Percentiles rank a stretch among this genome's conserved stretches.
Evolutionary conservation across 2,797 vertebrate species (phyloP).

Genomic region (Bufotes viridis): DNA sequence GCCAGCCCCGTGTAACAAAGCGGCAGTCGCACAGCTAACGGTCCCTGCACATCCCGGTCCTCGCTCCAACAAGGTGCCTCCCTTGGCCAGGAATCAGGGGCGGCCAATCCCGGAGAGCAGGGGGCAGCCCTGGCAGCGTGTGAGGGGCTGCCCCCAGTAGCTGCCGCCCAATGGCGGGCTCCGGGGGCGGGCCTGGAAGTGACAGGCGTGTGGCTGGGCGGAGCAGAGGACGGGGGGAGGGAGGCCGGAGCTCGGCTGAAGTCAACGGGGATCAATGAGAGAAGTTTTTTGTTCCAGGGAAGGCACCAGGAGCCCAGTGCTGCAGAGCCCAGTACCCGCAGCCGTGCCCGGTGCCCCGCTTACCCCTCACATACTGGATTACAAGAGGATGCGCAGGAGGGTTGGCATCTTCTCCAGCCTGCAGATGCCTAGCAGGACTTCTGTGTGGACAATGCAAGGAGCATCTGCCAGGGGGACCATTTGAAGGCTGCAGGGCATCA

Average conservation of each 20-base stretch:
- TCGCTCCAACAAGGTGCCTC: slow-evolving; percentile 9
- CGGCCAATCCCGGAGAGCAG: not conserved
- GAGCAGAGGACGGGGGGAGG: not conserved
- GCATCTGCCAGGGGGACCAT: slow-evolving; percentile 3
- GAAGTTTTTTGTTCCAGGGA: slow-evolving; percentile 58
- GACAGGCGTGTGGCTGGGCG: slow-evolving; percentile 60
- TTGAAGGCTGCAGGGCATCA: not conserved
- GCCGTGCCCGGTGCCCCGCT: not conserved
- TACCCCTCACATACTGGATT: slow-evolving; percentile 59
- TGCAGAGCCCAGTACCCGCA: not conserved
- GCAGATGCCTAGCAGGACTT: not conserved
- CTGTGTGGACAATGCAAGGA: slow-evolving; percentile 49
- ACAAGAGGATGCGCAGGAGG: slow-evolving; percentile 61
- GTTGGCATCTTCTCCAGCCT: slow-evolving; percentile 31
- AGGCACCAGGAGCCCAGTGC: slow-evolving; percentile 34
- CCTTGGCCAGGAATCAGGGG: not conserved
- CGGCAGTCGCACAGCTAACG: too few species aligned
- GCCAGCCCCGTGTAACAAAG: too few species aligned
- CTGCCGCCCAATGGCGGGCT: slow-evolving; percentile 40
- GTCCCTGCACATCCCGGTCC: not conserved
- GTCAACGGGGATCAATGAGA: slow-evolving; percentile 54
- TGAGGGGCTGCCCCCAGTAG: slow-evolving; percentile 19
- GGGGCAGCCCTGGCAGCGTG: not conserved
- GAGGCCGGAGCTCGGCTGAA: slow-evolving; percentile 18
- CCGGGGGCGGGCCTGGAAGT: slow-evolving; percentile 30